A percentile compares a stretch with the other conserved stretches of the same genome.
phyloP scores from a whole-genome alignment of 1,140 invertebrate species.

The Luehdorfia chinensis region DNA sequence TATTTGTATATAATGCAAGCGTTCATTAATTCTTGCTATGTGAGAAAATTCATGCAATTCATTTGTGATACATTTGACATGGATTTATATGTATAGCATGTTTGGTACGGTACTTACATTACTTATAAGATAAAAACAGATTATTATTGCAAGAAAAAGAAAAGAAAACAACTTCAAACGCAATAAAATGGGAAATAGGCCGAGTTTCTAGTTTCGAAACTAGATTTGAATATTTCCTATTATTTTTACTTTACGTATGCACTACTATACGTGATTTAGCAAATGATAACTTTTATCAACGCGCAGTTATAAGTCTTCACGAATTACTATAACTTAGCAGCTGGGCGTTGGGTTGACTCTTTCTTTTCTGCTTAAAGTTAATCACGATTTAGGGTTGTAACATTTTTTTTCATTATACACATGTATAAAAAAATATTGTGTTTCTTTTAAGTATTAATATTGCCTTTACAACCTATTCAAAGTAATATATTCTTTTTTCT shows the following conservation, averaged over 20 bases:
- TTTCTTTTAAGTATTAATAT: no score
- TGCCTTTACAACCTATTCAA: no score
- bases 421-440: background rate
- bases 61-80: background rate
- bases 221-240: no score
- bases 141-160: no score
- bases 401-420: conserved; percentile 1
- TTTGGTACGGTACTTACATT: no score
- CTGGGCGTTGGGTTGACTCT: background rate
- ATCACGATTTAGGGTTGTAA: conserved; percentile 6
- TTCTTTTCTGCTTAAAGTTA: conserved; percentile 9
- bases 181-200: no score
- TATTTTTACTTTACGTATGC: no score
- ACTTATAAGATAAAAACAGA: no score
- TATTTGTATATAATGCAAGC: conserved; percentile 12
- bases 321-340: conserved; percentile 6
- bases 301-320: conserved; percentile 7
- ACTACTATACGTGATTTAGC: no score
- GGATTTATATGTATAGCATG: no score
- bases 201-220: no score
- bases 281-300: conserved; percentile 6
- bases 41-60: conserved; percentile 11
- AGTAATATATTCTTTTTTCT: background rate
- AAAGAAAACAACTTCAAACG: no score
- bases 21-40: conserved; percentile 17